Percentiles rank a stretch among this genome's conserved stretches.
Evolutionary conservation across 2,797 vertebrate genomes (phyloP).

Genomic region (Lepus townsendii): DNA sequence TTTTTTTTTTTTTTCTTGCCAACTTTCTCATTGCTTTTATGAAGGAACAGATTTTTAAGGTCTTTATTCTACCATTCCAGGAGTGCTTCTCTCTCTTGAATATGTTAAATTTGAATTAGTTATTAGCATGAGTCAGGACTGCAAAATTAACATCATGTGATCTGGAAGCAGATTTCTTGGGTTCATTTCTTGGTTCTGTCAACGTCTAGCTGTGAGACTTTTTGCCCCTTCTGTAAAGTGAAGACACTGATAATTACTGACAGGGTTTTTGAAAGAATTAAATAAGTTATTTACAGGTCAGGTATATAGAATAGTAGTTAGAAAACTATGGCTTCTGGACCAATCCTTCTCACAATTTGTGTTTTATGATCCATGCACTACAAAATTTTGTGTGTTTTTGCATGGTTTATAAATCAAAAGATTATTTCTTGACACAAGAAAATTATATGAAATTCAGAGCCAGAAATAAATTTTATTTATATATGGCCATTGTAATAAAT

Average conservation of each 20-base stretch:
- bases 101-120: slow-evolving; percentile 58
- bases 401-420: slow-evolving; percentile 54
- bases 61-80: not conserved
- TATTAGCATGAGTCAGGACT: slow-evolving; percentile 29
- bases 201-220: not conserved
- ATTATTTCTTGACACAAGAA: slow-evolving; percentile 37
- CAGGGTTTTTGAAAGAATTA: slow-evolving; percentile 31
- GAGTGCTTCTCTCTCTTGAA: slow-evolving; percentile 9
- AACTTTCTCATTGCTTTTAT: not conserved
- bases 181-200: not conserved
- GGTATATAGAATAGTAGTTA: not conserved
- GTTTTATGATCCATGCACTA: slow-evolving; percentile 21
- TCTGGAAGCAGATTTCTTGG: slow-evolving; percentile 36
- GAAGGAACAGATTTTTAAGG: not conserved
- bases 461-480: slow-evolving; percentile 33
- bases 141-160: slow-evolving; percentile 31
- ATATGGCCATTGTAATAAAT: not conserved
- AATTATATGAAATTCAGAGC: slow-evolving; percentile 55
- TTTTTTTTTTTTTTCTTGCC: not conserved
- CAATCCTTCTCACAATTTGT: not conserved
- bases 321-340: not conserved
- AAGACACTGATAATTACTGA: not conserved
- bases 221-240: slow-evolving; percentile 21
- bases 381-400: slow-evolving; percentile 18
- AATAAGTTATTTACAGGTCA: slow-evolving; percentile 32